A percentile compares a stretch with the other conserved stretches of the same genome.
These are phyloP conservation scores for Portevinia maculata DNA, from an alignment of 2,888 invertebrate genomes.

Conservation along the genomic window DNA sequence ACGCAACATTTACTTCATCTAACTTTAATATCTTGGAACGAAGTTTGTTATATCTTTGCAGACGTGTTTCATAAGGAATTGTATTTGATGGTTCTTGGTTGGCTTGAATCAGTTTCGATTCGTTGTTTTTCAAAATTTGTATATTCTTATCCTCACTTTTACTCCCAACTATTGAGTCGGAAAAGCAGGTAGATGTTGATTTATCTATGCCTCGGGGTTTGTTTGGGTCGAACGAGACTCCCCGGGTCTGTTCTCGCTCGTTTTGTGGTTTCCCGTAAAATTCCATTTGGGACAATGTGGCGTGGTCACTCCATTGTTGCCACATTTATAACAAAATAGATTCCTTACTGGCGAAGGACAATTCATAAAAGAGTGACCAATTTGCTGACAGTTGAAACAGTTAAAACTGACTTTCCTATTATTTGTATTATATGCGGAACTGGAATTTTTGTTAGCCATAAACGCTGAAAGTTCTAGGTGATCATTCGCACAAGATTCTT, in stretches of 20 bases:
- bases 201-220: too few species aligned
- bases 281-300: slow-evolving; percentile 15
- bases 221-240: slow-evolving; percentile 29
- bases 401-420: neutral
- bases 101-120: neutral
- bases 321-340: slow-evolving; percentile 26
- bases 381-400: slow-evolving; percentile 5
- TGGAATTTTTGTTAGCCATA: neutral
- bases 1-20: too few species aligned
- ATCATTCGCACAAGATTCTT: too few species aligned
- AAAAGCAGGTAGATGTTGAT: neutral
- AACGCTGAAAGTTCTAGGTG: neutral
- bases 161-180: neutral
- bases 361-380: slow-evolving; percentile 13
- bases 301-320: neutral
- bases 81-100: too few species aligned
- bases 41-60: too few species aligned
- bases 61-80: too few species aligned
- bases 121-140: neutral
- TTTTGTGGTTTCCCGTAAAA: slow-evolving; percentile 9
- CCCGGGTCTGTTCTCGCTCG: slow-evolving; percentile 19
- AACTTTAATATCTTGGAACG: too few species aligned
- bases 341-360: slow-evolving; percentile 1
- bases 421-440: too few species aligned
- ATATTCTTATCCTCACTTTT: neutral